Percentiles rank a stretch among this genome's conserved stretches.
phyloP scores from a whole-genome alignment of 1,140 invertebrate genomes.

The Lepidurus apus region DNA sequence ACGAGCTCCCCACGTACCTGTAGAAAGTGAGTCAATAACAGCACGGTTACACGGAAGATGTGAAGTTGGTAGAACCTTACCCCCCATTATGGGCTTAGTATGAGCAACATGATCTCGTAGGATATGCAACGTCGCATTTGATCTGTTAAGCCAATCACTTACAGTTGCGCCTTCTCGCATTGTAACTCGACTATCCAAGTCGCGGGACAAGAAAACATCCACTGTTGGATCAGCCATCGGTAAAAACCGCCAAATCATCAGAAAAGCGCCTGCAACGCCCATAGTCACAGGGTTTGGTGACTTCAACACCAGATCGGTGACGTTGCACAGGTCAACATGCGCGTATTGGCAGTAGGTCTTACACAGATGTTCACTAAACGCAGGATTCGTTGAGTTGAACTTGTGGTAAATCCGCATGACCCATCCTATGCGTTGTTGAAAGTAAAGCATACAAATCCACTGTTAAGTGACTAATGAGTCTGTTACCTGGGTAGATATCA shows the following conservation, averaged over 20 bases:
- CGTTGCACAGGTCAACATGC: constrained; percentile 31
- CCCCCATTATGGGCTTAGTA: neutral
- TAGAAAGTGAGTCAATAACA: no score
- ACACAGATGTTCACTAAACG: neutral
- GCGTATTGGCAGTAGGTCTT: neutral
- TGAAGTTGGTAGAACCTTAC: neutral
- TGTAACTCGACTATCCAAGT: constrained; percentile 40
- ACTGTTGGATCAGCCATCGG: constrained; percentile 41
- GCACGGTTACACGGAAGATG: no score
- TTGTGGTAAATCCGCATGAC: constrained; percentile 33
- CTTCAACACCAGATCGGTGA: neutral
- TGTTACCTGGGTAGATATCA: neutral
- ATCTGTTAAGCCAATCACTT: constrained; percentile 39
- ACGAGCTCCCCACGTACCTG: constrained; percentile 32
- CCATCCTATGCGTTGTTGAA: constrained; percentile 18
- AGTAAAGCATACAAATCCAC: neutral
- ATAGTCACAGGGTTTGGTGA: neutral
- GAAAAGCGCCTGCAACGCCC: neutral
- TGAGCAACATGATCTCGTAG: constrained; percentile 40
- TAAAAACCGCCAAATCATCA: constrained; percentile 41
- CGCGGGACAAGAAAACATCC: constrained; percentile 41
- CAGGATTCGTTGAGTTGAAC: neutral
- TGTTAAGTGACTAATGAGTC: neutral
- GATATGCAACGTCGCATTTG: constrained; percentile 39
- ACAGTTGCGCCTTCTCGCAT: constrained; percentile 42